Conservation (phyloP, 2,797 vertebrate genomes). For the Halcyon badia region DNA sequence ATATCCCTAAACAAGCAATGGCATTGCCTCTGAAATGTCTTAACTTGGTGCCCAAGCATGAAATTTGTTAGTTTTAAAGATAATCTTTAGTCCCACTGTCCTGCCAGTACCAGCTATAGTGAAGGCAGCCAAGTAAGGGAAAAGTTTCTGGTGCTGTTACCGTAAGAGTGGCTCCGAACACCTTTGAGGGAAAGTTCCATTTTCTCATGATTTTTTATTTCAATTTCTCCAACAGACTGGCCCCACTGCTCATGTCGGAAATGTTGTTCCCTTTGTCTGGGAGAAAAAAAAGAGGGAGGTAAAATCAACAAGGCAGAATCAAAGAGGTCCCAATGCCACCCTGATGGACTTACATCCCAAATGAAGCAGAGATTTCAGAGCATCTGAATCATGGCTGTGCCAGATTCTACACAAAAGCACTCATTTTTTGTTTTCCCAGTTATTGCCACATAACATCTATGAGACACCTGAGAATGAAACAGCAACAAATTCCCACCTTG, state of each 20-base stretch:
- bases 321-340: background rate
- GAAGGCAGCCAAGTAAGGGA: background rate
- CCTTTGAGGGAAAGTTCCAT: constrained; percentile 21
- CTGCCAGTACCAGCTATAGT: background rate
- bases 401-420: background rate
- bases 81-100: background rate
- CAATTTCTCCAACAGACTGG: constrained; percentile 33
- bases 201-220: constrained; percentile 36
- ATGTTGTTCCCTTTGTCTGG: constrained; percentile 49
- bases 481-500: background rate
- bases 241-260: constrained; percentile 71
- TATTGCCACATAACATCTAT: background rate
- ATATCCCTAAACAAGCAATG: background rate
- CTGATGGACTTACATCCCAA: background rate
- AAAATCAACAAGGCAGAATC: background rate
- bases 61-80: background rate
- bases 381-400: background rate
- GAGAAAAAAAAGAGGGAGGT: background rate
- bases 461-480: background rate
- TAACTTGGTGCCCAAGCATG: background rate
- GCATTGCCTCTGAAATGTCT: background rate
- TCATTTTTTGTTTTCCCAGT: background rate
- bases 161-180: constrained; percentile 59
- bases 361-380: background rate
- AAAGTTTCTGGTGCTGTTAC: background rate